Conservation (phyloP, 2,888 invertebrate species). For the Eucera pruinosa region DNA sequence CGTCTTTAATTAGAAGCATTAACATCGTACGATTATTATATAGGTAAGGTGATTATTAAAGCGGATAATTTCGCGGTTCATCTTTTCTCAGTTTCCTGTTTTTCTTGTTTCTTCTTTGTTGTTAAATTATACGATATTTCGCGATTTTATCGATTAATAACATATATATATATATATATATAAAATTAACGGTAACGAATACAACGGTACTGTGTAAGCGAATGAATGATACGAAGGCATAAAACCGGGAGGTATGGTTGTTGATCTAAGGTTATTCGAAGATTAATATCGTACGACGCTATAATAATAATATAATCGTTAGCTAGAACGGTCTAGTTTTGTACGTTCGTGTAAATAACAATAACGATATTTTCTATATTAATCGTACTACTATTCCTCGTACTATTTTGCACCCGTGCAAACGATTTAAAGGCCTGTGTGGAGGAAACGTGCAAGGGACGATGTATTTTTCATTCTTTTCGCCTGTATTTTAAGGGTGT, state of each 20-base stretch:
- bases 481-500: no score
- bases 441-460: constrained; percentile 21
- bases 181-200: constrained; percentile 14
- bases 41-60: background rate
- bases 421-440: constrained; percentile 29
- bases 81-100: background rate
- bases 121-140: background rate
- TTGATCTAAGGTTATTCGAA: no score
- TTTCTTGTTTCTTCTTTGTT: background rate
- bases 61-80: no score
- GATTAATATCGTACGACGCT: background rate
- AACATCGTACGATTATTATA: background rate
- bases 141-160: constrained; percentile 19
- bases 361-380: constrained; percentile 58
- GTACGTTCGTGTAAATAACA: constrained; percentile 59
- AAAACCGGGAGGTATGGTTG: background rate
- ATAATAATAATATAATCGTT: constrained; percentile 39
- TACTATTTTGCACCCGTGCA: constrained; percentile 47
- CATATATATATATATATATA: no score
- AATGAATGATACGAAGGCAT: background rate
- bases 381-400: constrained; percentile 38
- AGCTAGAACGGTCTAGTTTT: constrained; percentile 55
- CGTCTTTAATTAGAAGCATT: background rate
- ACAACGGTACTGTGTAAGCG: background rate
- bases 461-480: background rate